Evolutionary conservation across 2,113 vertebrate species (phyloP).

Genomic region (Colius striatus): DNA sequence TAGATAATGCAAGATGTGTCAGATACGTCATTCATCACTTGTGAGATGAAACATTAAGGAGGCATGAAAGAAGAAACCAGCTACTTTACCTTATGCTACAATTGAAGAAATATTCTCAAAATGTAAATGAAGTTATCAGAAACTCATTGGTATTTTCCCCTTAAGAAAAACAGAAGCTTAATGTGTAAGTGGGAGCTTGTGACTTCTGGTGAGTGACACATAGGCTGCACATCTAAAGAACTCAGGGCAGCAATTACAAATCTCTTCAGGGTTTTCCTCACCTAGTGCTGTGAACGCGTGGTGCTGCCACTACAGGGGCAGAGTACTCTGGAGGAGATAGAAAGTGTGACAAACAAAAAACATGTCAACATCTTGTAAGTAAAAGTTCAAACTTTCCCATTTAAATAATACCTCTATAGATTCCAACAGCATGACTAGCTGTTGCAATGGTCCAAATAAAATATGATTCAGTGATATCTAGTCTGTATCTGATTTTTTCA

Average conservation of each 20-base stretch:
- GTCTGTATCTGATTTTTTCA: neutral
- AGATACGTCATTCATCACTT: neutral
- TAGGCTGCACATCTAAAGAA: neutral
- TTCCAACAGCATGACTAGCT: neutral
- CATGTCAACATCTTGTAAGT: neutral
- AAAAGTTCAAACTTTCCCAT: neutral
- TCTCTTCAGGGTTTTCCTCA: neutral
- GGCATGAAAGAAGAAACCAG: neutral
- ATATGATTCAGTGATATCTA: neutral
- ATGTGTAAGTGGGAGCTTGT: neutral
- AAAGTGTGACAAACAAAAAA: neutral
- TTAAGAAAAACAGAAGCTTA: neutral
- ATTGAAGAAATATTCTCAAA: neutral
- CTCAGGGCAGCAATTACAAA: neutral
- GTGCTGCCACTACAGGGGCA: neutral
- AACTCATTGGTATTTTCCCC: neutral
- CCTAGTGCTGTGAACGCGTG: accelerated
- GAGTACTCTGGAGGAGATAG: neutral
- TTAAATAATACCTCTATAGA: neutral
- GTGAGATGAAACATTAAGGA: neutral
- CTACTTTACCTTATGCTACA: neutral
- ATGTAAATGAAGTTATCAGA: neutral
- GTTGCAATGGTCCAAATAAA: neutral
- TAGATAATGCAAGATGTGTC: neutral
- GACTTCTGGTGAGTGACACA: neutral